Evolutionary conservation across 2,113 vertebrate species (phyloP).

Genomic region (Heteronetta atricapilla): DNA sequence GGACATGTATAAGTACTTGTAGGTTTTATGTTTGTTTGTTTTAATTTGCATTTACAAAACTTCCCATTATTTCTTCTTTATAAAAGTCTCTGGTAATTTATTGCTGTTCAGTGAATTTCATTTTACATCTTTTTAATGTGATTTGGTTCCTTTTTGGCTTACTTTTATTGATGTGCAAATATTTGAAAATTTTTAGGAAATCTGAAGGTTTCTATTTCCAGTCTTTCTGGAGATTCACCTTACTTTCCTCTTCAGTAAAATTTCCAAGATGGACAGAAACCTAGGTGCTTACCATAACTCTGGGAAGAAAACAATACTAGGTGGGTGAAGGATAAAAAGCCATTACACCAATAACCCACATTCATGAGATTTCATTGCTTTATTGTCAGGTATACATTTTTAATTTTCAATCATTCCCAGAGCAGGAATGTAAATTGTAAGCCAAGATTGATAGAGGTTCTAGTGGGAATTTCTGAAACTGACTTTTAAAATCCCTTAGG

Average conservation of each 20-base stretch:
- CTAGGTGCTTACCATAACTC: not conserved
- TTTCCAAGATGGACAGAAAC: not conserved
- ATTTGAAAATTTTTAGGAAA: not conserved
- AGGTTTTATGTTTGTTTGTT: not conserved
- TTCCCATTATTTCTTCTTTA: not conserved
- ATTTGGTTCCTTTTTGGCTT: not conserved
- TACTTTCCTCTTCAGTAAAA: not conserved
- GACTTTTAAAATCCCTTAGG: conserved; percentile 60
- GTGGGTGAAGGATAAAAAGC: not conserved
- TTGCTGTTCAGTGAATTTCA: not conserved
- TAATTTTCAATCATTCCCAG: conserved; percentile 35
- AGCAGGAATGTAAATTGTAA: conserved; percentile 27
- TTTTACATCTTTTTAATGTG: not conserved
- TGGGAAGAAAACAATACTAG: not conserved
- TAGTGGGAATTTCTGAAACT: conserved; percentile 40
- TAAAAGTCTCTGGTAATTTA: not conserved
- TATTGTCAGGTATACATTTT: conserved; percentile 25
- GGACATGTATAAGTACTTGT: not conserved
- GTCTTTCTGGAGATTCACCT: not conserved
- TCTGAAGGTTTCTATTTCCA: not conserved
- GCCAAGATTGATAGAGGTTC: conserved; percentile 31
- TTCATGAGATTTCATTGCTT: not conserved
- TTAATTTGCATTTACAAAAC: not conserved
- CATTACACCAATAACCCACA: not conserved
- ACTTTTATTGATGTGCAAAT: not conserved